These are phyloP conservation scores for Forbesichthys papilliferus DNA, from an alignment of 2,113 vertebrate species.

Conservation along the genomic window DNA sequence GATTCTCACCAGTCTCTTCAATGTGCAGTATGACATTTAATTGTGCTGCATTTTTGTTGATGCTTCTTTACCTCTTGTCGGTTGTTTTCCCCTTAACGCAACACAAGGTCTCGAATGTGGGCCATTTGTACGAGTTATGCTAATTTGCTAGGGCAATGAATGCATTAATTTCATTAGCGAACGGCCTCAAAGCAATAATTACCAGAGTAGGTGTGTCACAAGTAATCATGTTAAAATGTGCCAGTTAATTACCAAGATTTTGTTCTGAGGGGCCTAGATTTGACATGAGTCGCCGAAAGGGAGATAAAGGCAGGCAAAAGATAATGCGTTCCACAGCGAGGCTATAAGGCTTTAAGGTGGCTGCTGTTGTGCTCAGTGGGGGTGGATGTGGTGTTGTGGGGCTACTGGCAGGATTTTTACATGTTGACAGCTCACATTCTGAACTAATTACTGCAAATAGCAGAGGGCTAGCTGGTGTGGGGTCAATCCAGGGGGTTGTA, in stretches of 20 bases:
- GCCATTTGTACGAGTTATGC: slow-evolving; percentile 98
- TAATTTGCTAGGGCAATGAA: slow-evolving; percentile 99
- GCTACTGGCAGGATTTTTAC: slow-evolving; percentile 63
- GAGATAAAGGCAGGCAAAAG: slow-evolving; percentile 72
- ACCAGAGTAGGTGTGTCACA: slow-evolving; percentile 99
- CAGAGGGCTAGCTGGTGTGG: slow-evolving; percentile 67
- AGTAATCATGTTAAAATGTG: slow-evolving; percentile 97
- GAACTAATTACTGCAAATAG: slow-evolving; percentile 79
- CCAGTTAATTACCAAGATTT: slow-evolving; percentile 99
- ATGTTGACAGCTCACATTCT: slow-evolving; percentile 79
- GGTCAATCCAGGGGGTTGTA: slow-evolving; percentile 73
- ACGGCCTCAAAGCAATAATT: slow-evolving; percentile 99
- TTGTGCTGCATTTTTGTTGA: slow-evolving; percentile 74
- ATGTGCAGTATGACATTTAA: slow-evolving; percentile 73
- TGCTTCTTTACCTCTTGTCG: slow-evolving; percentile 36
- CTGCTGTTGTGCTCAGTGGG: slow-evolving; percentile 60
- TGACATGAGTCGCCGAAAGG: slow-evolving; percentile 89
- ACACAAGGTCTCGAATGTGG: slow-evolving; percentile 87
- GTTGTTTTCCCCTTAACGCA: slow-evolving; percentile 65
- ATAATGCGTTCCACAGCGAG: slow-evolving; percentile 65
- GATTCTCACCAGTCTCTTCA: slow-evolving; percentile 76
- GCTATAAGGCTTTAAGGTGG: slow-evolving; percentile 58
- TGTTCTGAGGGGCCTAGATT: slow-evolving; percentile 89
- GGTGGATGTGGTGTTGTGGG: slow-evolving; percentile 44
- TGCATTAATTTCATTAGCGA: slow-evolving; percentile 99